These are phyloP conservation scores for Isichthys henryi DNA, from an alignment of 2,113 vertebrate species.

Conservation along the genomic window DNA sequence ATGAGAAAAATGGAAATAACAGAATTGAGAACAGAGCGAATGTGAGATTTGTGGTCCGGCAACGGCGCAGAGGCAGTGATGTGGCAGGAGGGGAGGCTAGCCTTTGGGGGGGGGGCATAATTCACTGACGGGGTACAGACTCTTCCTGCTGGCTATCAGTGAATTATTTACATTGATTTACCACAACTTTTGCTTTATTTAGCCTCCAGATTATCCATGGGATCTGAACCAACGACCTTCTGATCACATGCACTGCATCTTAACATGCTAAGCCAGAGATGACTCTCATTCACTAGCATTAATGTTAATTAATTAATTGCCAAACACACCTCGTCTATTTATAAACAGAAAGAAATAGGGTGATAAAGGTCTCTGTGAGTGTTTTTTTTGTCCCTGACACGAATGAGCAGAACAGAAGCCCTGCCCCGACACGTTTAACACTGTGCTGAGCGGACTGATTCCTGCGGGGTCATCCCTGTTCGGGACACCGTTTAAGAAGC, in stretches of 20 bases:
- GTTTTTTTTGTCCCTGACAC: neutral
- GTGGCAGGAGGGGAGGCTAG: neutral
- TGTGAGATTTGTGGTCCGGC: neutral
- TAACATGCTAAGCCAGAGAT: neutral
- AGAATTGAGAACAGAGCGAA: neutral
- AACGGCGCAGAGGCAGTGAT: neutral
- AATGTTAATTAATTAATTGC: neutral
- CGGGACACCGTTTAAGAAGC: neutral
- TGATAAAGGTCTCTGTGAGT: neutral
- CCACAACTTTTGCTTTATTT: neutral
- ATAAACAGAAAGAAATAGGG: neutral
- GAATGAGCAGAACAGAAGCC: neutral
- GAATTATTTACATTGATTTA: neutral
- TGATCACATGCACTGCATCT: neutral
- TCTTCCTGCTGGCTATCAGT: neutral
- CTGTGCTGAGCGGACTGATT: neutral
- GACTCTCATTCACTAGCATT: neutral
- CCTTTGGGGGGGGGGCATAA: neutral
- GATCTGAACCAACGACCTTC: neutral
- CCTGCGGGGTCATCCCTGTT: neutral
- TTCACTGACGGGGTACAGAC: neutral
- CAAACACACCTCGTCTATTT: neutral
- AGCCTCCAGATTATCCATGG: neutral
- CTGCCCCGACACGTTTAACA: neutral
- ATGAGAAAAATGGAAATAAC: neutral